Evolutionary conservation across 2,888 invertebrate genomes (phyloP).

Genomic region (Dryobotodes eremita): DNA sequence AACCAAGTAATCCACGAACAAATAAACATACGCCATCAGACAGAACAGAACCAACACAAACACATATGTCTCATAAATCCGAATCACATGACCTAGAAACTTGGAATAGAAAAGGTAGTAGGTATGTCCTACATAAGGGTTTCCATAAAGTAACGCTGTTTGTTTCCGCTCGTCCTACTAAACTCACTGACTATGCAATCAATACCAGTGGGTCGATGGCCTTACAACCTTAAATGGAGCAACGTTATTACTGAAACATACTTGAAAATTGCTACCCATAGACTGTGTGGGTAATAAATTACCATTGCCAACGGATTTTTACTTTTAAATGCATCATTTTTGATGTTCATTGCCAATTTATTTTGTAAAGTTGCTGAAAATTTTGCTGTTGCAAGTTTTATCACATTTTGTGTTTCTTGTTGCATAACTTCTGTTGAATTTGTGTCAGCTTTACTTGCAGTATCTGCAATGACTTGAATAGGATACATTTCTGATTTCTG

Average conservation of each 20-base stretch:
- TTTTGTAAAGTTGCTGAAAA: slow-evolving; percentile 9
- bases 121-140: slow-evolving; percentile 67
- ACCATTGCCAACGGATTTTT: slow-evolving; percentile 42
- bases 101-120: slow-evolving; percentile 63
- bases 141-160: slow-evolving; percentile 59
- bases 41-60: not conserved
- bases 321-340: slow-evolving; percentile 18
- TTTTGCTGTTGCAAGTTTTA: slow-evolving; percentile 10
- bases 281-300: slow-evolving; percentile 43
- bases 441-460: not conserved
- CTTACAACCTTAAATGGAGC: slow-evolving; percentile 76
- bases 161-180: slow-evolving; percentile 79
- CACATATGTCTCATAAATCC: slow-evolving; percentile 10
- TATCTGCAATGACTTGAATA: slow-evolving; percentile 6
- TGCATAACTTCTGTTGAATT: slow-evolving; percentile 4
- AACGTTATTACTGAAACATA: slow-evolving; percentile 70
- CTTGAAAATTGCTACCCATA: slow-evolving; percentile 56
- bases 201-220: slow-evolving; percentile 80
- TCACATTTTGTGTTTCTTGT: not conserved
- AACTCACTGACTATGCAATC: slow-evolving; percentile 73
- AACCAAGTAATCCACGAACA: not conserved
- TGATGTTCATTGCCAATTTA: slow-evolving; percentile 15
- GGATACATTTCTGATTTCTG: not conserved
- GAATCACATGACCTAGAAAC: slow-evolving; percentile 68
- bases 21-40: slow-evolving; percentile 12